Base-by-base conservation (phyloP, 2,797 vertebrate species). In the Sus cebifrons region DNA sequence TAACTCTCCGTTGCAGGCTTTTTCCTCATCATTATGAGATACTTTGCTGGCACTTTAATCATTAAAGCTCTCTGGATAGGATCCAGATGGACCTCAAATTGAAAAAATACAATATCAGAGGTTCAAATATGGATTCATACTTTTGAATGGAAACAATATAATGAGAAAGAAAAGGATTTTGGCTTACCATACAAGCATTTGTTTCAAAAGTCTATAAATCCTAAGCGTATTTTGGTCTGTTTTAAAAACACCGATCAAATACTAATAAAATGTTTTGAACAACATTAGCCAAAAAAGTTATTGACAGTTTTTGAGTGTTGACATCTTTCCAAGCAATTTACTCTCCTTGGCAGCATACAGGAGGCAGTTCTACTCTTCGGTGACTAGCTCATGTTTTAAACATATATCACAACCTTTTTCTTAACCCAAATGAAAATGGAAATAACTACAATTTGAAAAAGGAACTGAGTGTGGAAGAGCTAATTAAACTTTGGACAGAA, bases 241-340 rank as follows among this genome's bases (percentile, higher is more conserved):
- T 98, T 97, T 83, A 94, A 97, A 98, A 97, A 97, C 54, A 77
- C 89, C 7, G 14, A 96, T 97, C 67, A 98, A 98, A 96, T 95
- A 86, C 83, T 96, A 97, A 98, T 97, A 74, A 79, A 54, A 97
- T 81, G 44, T 98, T 97, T 96, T 96, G 93, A 98, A 96, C 64
- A 97, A 89, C 32, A 94, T 60, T 16, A 95, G 91, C 91, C 94
- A 97, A 95, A 96, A 92, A 86, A 94, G 73, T 92, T 97, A 89
- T 81, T 97, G 68, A 96, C 4, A 9, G 67, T 97, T 97, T 98
- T 97, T 98, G 96, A 96, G 49, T 84, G 71, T 94, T 97, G 96
- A 96, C 89, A 96, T 58, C 6, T 96, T 98, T 97, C 83, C 64
- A 96, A 90, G 68, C 88, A 98, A 98, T 98, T 98, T 97, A 92